Evolutionary conservation across 2,888 invertebrate genomes (phyloP), one percentile per base, ranked within the genome.

Genomic region (Erpobdella octoculata): DNA sequence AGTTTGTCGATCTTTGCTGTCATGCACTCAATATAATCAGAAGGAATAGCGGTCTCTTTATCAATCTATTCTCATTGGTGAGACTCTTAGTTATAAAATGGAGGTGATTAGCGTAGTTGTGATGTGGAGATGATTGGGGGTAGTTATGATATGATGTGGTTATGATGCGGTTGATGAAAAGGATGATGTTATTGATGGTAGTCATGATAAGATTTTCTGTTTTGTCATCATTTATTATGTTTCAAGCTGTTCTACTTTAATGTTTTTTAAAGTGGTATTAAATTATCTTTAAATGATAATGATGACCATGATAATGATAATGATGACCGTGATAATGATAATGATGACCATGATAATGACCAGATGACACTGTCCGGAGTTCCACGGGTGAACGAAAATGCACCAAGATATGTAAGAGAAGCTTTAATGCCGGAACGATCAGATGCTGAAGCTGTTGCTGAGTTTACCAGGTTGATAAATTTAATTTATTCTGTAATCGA

Each of bases 1-100:
- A 91, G 81, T 99, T 98, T 84, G 93, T 98, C n/a, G 97, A 98
- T 85, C 86, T 93, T 70, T 98, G 97, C 83, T 97, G 96, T 81
- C 90, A 91, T 85, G 96, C 96, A 1, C 98, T 97, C 84, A 96
- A 96, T 83, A 89, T 94, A 75, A 89, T 98, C 36, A 87, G 98
- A 33, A 64, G 71, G 31, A 73, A 77, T 59, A 62, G 66, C 70
- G 69, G 72, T 21, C 74, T 77, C 58, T 73, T 77, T 65, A 46
- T 77, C 38, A 74, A 71, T 64, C 73, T 77, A 31, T 75, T 77
- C 70, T 76, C 73, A 25, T 62, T 77, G 73, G 76, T 76, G 68
- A 68, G 72, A 73, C 28, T 69, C 9, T n/a, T n/a, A n/a, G n/a
- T n/a, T n/a, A n/a, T n/a, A n/a, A n/a, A n/a, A n/a, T n/a, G n/a